Evolutionary conservation across 1,140 invertebrate species (phyloP), one percentile per base, ranked within the genome.

Genomic region (Megathymus violae): DNA sequence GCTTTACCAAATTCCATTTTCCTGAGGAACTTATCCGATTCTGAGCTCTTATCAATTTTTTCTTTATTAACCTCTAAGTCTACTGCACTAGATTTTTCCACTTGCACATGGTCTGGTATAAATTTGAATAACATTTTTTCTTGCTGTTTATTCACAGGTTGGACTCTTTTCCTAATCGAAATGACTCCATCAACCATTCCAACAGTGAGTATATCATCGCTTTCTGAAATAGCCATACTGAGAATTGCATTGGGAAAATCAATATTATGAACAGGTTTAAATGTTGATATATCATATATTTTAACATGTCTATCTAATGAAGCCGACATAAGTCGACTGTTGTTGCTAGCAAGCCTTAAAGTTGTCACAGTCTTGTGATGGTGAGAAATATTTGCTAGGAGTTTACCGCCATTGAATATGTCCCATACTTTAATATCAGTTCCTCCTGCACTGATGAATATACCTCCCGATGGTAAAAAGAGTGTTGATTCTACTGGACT

Each of bases 351-450:
- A 56, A 98, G 92, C 69, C 93, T 91, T 14, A 99, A 74, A 69
- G 95, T 95, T 1, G 97, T 99, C 1, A 99, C 94, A 1, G 98
- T 98, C 93, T 99, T 99, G 81, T 99, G 97, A 88, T 99, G 96
- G 80, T 97, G 94, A 38, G 94, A 94, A 73, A 98, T 93, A 85
- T 94, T 94, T 7, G 95, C 94, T 6, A 99, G 81, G 56, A 98
- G 87, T 84, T 95, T 95, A 4, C 98, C 97, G 51, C 96, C 96
- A 63, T 95, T 93, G 34, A 98, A 92, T 41, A 95, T 94, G 91
- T 99, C 98, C 98, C 98, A 99, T 7, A 99, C 95, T 91, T 96
- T 96, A 0, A 99, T 95, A 89, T 97, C 95, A 27, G 95, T 97
- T 7, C 97, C 98, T 78, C 98, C 97, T 69, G 97, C 97, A 74